Conservation (phyloP, 2,888 invertebrate species). For the Cyrtodaria siliqua region DNA sequence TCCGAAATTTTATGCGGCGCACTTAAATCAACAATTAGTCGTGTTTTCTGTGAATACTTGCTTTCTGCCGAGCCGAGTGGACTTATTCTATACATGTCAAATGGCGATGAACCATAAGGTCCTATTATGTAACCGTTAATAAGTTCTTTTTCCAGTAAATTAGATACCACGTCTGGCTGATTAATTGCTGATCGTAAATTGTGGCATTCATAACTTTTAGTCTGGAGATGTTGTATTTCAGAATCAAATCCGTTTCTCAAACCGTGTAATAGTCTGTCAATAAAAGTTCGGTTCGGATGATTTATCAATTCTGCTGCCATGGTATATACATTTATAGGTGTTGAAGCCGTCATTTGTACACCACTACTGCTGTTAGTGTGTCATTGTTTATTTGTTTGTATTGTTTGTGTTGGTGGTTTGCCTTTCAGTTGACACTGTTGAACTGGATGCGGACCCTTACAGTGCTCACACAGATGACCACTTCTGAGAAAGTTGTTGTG, state of each 20-base stretch:
- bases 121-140: conserved; percentile 52
- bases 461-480: no score
- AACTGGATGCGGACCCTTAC: no score
- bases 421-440: no score
- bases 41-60: conserved; percentile 55
- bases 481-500: no score
- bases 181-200: conserved; percentile 46
- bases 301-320: background rate
- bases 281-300: conserved; percentile 11
- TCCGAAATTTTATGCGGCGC: conserved; percentile 47
- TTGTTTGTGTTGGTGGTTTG: no score
- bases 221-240: background rate
- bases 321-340: conserved; percentile 5
- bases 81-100: conserved; percentile 41
- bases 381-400: no score
- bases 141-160: conserved; percentile 43
- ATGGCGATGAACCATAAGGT: conserved; percentile 43
- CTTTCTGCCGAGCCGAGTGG: conserved; percentile 47
- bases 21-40: conserved; percentile 62
- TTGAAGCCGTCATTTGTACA: background rate
- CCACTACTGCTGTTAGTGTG: no score
- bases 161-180: conserved; percentile 26
- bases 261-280: background rate
- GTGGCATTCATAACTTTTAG: conserved; percentile 16
- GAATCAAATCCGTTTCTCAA: conserved; percentile 16